phyloP scores from a whole-genome alignment of 2,888 invertebrate species.

The Amitus sp. region DNA sequence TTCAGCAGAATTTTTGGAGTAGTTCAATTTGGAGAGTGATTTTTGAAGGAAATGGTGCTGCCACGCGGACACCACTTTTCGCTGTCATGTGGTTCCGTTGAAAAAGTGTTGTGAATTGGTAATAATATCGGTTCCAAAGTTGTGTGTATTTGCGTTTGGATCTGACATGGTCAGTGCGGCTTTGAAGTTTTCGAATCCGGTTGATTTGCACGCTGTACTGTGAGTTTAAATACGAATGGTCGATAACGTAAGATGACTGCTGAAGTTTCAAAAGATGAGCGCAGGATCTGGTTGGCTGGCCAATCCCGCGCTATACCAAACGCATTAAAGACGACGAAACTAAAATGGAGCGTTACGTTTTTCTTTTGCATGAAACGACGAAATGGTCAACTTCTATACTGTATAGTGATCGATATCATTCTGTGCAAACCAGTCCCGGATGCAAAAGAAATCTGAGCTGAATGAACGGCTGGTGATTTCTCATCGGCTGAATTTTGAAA shows the following conservation, averaged over 20 bases:
- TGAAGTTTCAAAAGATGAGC: conserved; percentile 28
- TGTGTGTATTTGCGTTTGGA: background rate
- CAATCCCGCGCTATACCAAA: conserved; percentile 41
- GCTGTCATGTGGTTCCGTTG: background rate
- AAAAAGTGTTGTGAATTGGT: background rate
- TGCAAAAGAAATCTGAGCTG: background rate
- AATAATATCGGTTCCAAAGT: background rate
- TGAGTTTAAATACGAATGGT: conserved; percentile 30
- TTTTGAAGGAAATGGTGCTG: conserved; percentile 2
- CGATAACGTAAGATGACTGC: conserved; percentile 30
- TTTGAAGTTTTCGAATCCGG: background rate
- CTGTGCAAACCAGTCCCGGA: conserved; percentile 12
- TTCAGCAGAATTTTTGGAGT: background rate
- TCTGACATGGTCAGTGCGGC: background rate
- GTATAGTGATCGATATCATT: conserved; percentile 10
- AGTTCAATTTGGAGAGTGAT: background rate
- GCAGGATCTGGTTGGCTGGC: conserved; percentile 39
- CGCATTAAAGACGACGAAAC: too few relatives aligned
- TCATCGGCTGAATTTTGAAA: conserved; percentile 10
- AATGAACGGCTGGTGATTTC: conserved; percentile 18
- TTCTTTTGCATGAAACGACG: too few relatives aligned
- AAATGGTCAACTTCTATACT: conserved; percentile 23
- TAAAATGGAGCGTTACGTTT: too few relatives aligned
- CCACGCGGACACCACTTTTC: background rate
- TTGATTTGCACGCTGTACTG: conserved; percentile 26